Conservation (phyloP, 2,113 vertebrate species). For the Atherinomorus stipes region DNA sequence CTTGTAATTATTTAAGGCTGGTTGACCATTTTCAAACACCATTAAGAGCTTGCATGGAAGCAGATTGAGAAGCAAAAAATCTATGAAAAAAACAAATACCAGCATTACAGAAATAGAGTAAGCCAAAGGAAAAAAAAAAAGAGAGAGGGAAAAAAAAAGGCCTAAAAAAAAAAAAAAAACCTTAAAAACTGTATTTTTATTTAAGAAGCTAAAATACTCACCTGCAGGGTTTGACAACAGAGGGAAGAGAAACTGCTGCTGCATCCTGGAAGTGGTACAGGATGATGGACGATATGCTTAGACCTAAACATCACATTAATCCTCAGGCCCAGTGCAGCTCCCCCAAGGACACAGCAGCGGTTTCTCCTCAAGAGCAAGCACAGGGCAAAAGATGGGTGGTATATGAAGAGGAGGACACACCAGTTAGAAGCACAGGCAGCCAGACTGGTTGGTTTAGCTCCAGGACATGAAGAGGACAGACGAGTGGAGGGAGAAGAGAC, state of each 20-base stretch:
- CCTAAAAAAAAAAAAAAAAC: too few relatives aligned
- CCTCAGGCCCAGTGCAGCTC: constrained; percentile 67
- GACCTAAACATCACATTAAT: constrained; percentile 81
- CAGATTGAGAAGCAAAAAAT: not conserved
- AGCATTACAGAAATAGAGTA: constrained; percentile 12
- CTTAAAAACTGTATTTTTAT: too few relatives aligned
- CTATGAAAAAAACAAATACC: constrained; percentile 5
- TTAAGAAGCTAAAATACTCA: constrained; percentile 42
- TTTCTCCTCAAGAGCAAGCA: constrained; percentile 65
- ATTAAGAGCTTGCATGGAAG: too few relatives aligned
- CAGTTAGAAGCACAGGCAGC: constrained; percentile 46
- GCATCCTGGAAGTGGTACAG: constrained; percentile 68
- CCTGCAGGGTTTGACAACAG: constrained; percentile 56
- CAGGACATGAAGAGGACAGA: constrained; percentile 64
- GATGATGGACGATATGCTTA: constrained; percentile 78
- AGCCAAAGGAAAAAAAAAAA: constrained; percentile 39
- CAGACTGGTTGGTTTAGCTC: constrained; percentile 60
- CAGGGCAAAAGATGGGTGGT: constrained; percentile 50
- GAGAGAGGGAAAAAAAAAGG: too few relatives aligned
- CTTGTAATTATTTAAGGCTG: not conserved
- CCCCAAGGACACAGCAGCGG: constrained; percentile 71
- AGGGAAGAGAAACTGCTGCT: constrained; percentile 61
- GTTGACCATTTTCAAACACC: not conserved
- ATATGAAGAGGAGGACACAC: constrained; percentile 65
- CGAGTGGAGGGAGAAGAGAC: constrained; percentile 50